These are phyloP conservation scores for Onychomys arenicola DNA, from an alignment of 2,797 vertebrate genomes.

Conservation along the genomic window DNA sequence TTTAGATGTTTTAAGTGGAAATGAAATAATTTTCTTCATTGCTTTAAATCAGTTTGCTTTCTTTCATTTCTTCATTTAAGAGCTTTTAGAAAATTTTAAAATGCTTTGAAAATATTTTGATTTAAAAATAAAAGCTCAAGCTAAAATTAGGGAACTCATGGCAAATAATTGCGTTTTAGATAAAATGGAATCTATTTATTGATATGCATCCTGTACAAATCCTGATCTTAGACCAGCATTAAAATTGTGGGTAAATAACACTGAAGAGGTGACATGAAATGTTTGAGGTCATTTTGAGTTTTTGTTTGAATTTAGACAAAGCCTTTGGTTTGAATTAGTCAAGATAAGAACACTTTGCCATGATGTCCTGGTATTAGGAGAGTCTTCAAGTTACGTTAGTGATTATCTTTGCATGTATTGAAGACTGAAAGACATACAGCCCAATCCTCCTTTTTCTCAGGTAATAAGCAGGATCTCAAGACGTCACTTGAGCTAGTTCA, in stretches of 20 bases:
- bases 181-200: constrained; percentile 21
- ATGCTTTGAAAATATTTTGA: constrained; percentile 56
- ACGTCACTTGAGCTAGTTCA: background rate
- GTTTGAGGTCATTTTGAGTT: constrained; percentile 7
- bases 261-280: constrained; percentile 37
- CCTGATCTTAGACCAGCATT: constrained; percentile 28
- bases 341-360: constrained; percentile 21
- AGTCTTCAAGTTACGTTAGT: constrained; percentile 12
- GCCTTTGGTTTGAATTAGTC: constrained; percentile 54
- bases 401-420: constrained; percentile 20
- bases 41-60: constrained; percentile 52
- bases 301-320: constrained; percentile 43
- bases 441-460: background rate
- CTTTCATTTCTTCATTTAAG: constrained; percentile 63
- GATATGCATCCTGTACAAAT: constrained; percentile 42
- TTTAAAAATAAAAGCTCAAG: constrained; percentile 61
- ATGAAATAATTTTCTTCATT: constrained; percentile 55
- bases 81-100: constrained; percentile 62
- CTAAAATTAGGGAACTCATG: constrained; percentile 45
- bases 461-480: background rate
- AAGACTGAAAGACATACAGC: background rate
- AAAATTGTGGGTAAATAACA: constrained; percentile 45
- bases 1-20: constrained; percentile 79
- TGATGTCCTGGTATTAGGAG: constrained; percentile 22
- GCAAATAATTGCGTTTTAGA: constrained; percentile 48